Base-by-base conservation (phyloP, 2,113 vertebrate genomes). In the Ctenodactylus gundi region DNA sequence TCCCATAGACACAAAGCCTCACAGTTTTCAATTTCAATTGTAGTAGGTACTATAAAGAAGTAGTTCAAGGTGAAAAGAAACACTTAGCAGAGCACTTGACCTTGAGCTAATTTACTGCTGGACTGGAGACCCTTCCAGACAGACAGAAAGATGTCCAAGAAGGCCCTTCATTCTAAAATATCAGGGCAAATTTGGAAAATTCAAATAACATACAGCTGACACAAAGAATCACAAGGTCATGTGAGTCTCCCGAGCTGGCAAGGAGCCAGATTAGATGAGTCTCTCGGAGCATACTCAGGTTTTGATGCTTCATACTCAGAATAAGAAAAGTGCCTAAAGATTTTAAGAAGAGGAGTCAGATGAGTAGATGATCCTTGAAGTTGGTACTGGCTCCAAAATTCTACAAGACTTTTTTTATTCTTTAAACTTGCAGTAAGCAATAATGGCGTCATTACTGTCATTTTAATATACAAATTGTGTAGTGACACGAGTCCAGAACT, bases 361-460 rank as follows among this genome's bases (percentile, higher is more conserved):
- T 60, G 53, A 65, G 8, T 55, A n/a, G 1, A n/a, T 91, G 73
- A 23, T 58, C 27, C 12, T 8, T 77, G 57, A 87, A 27, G 67
- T 41, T 53, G 44, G 81, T 46, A 77, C 60, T 13, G 81, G 39
- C 36, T 72, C 41, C 49, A 83, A 85, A 92, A 85, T 67, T 70
- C 46, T 44, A 34, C 2, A 57, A 17, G 29, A 76, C 67, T 31
- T 65, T 84, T 57, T 0, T 11, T 73, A 20, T 15, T 89, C 46
- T 53, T 93, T 72, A 85, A 93, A 87, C 65, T 34, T 57, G 39
- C 92, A 88, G 1, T 57, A 70, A 84, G 41, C 39, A 70, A 12
- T 11, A 1, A 0, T 77, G 29, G 3, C 44, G 44, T 55, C 18
- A 62, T 77, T 62, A 46, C 72, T 12, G 72, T 64, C 49, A 46